Evolutionary conservation across 1,140 invertebrate species (phyloP), one percentile per base, ranked within the genome.

Genomic region (Diabrotica undecimpunctata): DNA sequence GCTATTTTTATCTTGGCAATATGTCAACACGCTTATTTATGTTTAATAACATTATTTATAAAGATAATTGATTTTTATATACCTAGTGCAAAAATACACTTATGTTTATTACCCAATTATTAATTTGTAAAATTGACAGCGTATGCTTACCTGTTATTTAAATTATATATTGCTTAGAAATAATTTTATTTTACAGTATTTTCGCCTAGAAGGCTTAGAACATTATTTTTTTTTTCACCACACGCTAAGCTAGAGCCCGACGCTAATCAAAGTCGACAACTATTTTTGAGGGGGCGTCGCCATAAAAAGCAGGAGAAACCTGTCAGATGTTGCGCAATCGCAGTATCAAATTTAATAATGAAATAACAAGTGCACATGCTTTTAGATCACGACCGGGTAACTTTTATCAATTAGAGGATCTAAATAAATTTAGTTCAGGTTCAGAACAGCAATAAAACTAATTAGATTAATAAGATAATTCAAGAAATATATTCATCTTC

Each of bases 261-360:
- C 25, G 25, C 25, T 25, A 5, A 46, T 46, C 8, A 8, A 46
- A 46, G 4, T 46, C 41, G n/a, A 10, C 8, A 46, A 46, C 41
- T 46, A 46, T 46, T 46, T 46, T 46, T 46, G n/a, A 46, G 41
- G 41, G 41, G 41, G 41, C 41, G 41, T 46, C 41, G n/a, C 41
- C 41, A 46, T 46, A 46, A 46, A 46, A 46, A 46, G 41, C n/a
- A 46, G 41, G 41, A 46, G 41, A 46, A 46, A 46, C 41, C n/a
- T 46, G 41, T 46, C 41, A 46, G 41, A n/a, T 46, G 5, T 46
- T 46, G 41, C 41, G 41, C 41, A 46, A 46, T 46, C 41, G 41
- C 41, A 46, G n/a, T 46, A 46, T 46, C 8, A 46, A 46, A 46
- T 46, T 46, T 46, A 10, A n/a, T 46, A 5, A 46, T 5, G 41